These are phyloP conservation scores for Campodea augens DNA, from an alignment of 1,140 invertebrate genomes.

Conservation along the genomic window DNA sequence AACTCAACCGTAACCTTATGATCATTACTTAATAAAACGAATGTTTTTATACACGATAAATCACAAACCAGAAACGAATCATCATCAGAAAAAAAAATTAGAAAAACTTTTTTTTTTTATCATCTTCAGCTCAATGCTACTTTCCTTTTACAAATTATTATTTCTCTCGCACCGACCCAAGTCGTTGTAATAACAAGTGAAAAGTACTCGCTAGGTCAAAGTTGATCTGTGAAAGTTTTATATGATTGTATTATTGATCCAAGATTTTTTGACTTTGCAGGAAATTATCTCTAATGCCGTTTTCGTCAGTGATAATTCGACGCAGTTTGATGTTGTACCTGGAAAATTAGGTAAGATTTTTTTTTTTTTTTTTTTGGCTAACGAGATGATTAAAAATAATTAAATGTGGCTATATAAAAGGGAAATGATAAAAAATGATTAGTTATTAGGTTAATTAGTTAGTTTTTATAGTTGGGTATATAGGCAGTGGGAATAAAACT, in stretches of 20 bases:
- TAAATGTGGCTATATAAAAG: too few relatives aligned
- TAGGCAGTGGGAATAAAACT: background rate
- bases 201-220: background rate
- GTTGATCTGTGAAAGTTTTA: background rate
- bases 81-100: too few relatives aligned
- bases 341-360: conserved; percentile 64
- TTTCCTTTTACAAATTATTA: too few relatives aligned
- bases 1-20: too few relatives aligned
- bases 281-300: conserved; percentile 52
- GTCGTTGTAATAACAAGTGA: background rate
- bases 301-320: conserved; percentile 55
- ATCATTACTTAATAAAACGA: too few relatives aligned
- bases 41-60: too few relatives aligned
- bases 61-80: too few relatives aligned
- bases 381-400: too few relatives aligned
- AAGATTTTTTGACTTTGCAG: conserved; percentile 29
- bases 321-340: conserved; percentile 60
- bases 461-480: background rate
- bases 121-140: too few relatives aligned
- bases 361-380: conserved; percentile 4
- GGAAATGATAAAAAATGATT: background rate
- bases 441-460: background rate
- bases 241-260: too few relatives aligned
- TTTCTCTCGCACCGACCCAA: background rate
- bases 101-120: too few relatives aligned